Evolutionary conservation across 1,140 invertebrate genomes (phyloP).

Genomic region (Apocrypta bakeri): DNA sequence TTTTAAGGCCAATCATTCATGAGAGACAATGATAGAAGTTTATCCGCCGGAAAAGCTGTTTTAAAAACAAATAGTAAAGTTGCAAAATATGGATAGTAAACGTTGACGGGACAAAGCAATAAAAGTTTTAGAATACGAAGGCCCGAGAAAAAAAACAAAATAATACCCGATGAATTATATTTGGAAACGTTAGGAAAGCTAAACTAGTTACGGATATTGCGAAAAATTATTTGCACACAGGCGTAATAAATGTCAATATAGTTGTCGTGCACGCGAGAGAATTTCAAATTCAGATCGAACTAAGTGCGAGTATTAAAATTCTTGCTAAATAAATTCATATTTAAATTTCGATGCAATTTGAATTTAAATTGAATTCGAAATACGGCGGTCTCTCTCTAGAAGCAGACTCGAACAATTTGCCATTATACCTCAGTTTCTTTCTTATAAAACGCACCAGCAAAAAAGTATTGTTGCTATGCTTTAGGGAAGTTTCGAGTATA

Average conservation of each 20-base stretch:
- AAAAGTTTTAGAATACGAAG: too few relatives aligned
- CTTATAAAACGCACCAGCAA: too few relatives aligned
- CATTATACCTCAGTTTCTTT: background rate
- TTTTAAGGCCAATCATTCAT: background rate
- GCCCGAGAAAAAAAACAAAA: background rate
- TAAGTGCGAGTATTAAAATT: conserved; percentile 3
- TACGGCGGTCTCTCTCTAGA: background rate
- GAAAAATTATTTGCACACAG: too few relatives aligned
- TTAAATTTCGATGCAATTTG: conserved; percentile 27
- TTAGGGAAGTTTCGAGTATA: background rate
- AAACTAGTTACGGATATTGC: too few relatives aligned
- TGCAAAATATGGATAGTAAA: too few relatives aligned
- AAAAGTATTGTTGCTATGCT: background rate
- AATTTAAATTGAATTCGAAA: conserved; percentile 35
- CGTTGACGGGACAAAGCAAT: background rate
- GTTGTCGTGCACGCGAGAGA: background rate
- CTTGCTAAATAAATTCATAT: conserved; percentile 15
- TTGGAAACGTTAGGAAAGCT: background rate
- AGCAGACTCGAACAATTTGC: background rate
- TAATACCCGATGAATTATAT: background rate
- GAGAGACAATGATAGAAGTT: too few relatives aligned
- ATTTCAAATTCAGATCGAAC: conserved; percentile 10
- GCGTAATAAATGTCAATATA: background rate
- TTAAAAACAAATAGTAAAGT: too few relatives aligned
- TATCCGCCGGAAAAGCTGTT: background rate